Evolutionary conservation across 35 echinoderm and acorn worm species (phyloP).

Genomic region (Ptychodera flava): DNA sequence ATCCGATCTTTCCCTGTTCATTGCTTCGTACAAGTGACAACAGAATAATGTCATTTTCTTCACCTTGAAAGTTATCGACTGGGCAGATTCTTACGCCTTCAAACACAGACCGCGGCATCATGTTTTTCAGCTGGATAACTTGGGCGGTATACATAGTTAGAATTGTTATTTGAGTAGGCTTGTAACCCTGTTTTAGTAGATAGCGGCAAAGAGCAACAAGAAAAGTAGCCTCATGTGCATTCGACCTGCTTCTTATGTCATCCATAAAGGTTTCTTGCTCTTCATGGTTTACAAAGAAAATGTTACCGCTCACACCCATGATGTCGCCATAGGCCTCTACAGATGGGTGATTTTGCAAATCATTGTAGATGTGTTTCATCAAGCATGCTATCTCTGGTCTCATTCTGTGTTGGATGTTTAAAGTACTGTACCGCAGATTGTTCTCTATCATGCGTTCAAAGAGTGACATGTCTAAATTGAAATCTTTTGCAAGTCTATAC

Average conservation of each 20-base stretch:
- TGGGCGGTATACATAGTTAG: slow-evolving; percentile 78
- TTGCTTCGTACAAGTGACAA: slow-evolving; percentile 84
- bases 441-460: slow-evolving; percentile 90
- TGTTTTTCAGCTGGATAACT: slow-evolving; percentile 30
- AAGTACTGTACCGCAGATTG: slow-evolving; percentile 38
- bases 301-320: slow-evolving; percentile 41
- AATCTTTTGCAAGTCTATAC: slow-evolving; percentile 62
- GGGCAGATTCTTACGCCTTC: slow-evolving; percentile 53
- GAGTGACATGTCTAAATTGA: slow-evolving; percentile 64
- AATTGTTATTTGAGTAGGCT: slow-evolving; percentile 49
- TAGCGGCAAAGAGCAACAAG: slow-evolving; percentile 59
- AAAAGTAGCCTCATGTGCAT: slow-evolving; percentile 61
- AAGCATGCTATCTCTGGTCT: slow-evolving; percentile 20
- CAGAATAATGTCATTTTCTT: slow-evolving; percentile 87
- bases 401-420: slow-evolving; percentile 28
- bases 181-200: slow-evolving; percentile 60
- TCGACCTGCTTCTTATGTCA: slow-evolving; percentile 59
- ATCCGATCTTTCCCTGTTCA: slow-evolving; percentile 49
- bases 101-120: slow-evolving; percentile 35
- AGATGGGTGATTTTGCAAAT: slow-evolving; percentile 53
- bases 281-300: slow-evolving; percentile 76
- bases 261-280: slow-evolving; percentile 27
- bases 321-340: slow-evolving; percentile 38
- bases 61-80: slow-evolving; percentile 71
- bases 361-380: slow-evolving; percentile 60